Conservation (phyloP, 1,140 invertebrate genomes). For the Eriocheir sinensis region DNA sequence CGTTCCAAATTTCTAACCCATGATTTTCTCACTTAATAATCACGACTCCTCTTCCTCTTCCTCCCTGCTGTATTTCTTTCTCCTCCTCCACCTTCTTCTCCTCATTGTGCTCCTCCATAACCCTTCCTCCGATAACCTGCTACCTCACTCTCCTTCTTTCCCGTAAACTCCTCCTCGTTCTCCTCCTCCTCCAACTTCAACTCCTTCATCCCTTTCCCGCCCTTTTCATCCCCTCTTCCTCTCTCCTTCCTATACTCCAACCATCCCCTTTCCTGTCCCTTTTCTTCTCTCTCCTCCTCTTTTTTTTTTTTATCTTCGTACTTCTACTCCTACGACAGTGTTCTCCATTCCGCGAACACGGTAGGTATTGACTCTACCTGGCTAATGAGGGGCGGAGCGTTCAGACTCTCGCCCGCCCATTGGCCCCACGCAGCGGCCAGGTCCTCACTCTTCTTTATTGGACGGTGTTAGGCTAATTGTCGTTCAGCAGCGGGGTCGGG, state of each 20-base stretch:
- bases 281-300: not conserved
- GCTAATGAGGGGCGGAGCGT: conserved; percentile 58
- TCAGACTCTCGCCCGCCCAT: not conserved
- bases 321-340: not conserved
- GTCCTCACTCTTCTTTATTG: conserved; percentile 27
- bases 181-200: not conserved
- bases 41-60: not conserved
- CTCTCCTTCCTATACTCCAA: too few relatives aligned
- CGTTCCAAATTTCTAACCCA: too few relatives aligned
- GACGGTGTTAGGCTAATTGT: conserved; percentile 40
- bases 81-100: not conserved
- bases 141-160: not conserved
- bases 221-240: too few relatives aligned
- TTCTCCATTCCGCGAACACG: conserved; percentile 32
- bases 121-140: not conserved
- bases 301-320: not conserved
- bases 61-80: not conserved
- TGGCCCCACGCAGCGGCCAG: conserved; percentile 28
- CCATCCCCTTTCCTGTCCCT: not conserved
- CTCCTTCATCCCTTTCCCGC: not conserved
- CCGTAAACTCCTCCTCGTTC: not conserved
- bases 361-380: conserved; percentile 51
- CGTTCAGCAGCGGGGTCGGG: conserved; percentile 32
- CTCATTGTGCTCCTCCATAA: not conserved
- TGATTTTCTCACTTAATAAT: too few relatives aligned